Percentiles rank a stretch among this genome's conserved stretches.
Conservation (phyloP, 2,888 invertebrate genomes). For the Xestia xanthographa region DNA sequence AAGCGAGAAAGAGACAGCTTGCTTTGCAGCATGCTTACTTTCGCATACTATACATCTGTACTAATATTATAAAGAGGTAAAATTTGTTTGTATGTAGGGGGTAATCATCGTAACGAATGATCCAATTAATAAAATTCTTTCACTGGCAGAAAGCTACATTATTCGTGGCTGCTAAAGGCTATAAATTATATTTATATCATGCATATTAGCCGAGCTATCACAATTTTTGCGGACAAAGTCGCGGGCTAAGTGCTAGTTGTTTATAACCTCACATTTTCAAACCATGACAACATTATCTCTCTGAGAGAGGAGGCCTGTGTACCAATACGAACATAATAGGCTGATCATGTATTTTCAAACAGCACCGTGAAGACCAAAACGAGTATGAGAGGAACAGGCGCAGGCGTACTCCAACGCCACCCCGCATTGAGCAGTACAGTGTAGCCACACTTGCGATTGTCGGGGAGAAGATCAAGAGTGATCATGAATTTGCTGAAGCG, state of each 20-base stretch:
- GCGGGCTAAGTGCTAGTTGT: no score
- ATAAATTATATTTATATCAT: no score
- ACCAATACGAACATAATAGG: not conserved
- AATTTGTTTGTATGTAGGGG: no score
- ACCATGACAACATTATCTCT: not conserved
- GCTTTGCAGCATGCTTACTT: not conserved
- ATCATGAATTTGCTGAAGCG: conserved; percentile 96
- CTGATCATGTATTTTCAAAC: not conserved
- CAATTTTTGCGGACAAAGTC: no score
- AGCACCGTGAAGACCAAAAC: conserved; percentile 97
- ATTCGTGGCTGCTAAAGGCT: no score
- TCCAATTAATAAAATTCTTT: no score
- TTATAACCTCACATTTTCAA: not conserved
- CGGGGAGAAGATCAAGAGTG: conserved; percentile 96
- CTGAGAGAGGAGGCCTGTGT: not conserved
- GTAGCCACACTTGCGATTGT: conserved; percentile 93
- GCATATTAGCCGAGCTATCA: no score
- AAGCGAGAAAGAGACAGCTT: not conserved
- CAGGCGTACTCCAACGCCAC: conserved; percentile 95
- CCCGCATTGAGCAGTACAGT: conserved; percentile 95
- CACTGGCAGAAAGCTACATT: no score
- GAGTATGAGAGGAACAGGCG: conserved; percentile 95
- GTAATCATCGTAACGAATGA: no score
- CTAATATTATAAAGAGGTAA: no score
- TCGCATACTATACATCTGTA: no score